phyloP scores from a whole-genome alignment of 2,113 vertebrate genomes.

The Cyprinus carpio region DNA sequence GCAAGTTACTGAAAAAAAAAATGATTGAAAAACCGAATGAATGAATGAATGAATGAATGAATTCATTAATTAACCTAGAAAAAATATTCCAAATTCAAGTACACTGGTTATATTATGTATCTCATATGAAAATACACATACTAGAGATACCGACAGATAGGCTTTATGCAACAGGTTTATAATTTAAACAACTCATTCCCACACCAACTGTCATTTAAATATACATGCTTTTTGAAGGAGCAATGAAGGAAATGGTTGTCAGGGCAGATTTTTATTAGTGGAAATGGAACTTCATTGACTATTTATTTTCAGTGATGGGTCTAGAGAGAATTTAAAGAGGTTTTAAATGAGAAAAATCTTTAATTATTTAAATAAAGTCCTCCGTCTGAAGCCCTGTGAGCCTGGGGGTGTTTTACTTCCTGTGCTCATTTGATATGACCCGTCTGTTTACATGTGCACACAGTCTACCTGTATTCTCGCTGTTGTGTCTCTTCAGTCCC shows the following conservation, averaged over 20 bases:
- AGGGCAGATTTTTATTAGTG: not conserved
- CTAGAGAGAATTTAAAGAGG: constrained; percentile 16
- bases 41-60: too few species aligned
- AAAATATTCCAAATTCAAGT: too few species aligned
- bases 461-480: not conserved
- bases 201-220: not conserved
- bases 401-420: not conserved
- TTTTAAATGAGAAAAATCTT: constrained; percentile 30
- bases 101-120: not conserved
- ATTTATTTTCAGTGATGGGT: constrained; percentile 19
- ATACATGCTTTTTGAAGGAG: not conserved
- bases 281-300: constrained; percentile 28
- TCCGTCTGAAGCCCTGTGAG: not conserved
- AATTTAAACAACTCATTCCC: not conserved
- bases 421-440: not conserved
- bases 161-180: not conserved
- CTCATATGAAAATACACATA: not conserved
- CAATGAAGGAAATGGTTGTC: not conserved
- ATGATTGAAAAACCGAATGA: too few species aligned
- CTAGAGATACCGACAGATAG: not conserved
- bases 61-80: too few species aligned
- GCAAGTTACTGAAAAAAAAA: too few species aligned
- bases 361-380: constrained; percentile 8
- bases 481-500: not conserved
- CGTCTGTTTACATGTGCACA: not conserved